A percentile compares a stretch with the other conserved stretches of the same genome.
Conservation (phyloP, 1,140 invertebrate genomes). For the Drosophila lacertosa region DNA sequence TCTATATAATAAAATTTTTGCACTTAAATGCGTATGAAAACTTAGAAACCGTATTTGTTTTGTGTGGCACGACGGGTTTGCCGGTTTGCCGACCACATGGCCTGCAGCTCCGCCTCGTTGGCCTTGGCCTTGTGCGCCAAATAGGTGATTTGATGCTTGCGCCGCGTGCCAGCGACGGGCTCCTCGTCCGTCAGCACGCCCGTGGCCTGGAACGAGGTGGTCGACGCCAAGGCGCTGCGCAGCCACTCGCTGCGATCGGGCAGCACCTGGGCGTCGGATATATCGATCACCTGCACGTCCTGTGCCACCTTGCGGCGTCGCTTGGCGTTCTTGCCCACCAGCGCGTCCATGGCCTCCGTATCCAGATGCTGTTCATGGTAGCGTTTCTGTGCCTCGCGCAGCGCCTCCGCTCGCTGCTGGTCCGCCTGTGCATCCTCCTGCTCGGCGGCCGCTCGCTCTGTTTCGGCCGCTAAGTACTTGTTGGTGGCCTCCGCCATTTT, state of each 20-base stretch:
- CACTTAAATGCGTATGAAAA: slow-evolving; percentile 11
- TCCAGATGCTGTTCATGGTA: slow-evolving; percentile 63
- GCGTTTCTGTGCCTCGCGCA: slow-evolving; percentile 53
- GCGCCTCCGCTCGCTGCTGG: slow-evolving; percentile 38
- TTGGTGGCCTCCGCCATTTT: slow-evolving; percentile 64
- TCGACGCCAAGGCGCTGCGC: slow-evolving; percentile 92
- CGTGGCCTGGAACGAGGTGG: slow-evolving; percentile 85
- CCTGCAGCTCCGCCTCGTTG: slow-evolving; percentile 96
- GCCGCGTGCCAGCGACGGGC: slow-evolving; percentile 88
- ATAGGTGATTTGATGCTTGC: slow-evolving; percentile 98
- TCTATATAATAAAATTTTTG: slow-evolving; percentile 18
- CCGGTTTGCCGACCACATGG: slow-evolving; percentile 95
- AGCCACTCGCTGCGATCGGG: slow-evolving; percentile 92
- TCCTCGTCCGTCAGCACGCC: slow-evolving; percentile 84
- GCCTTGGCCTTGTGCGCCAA: slow-evolving; percentile 97
- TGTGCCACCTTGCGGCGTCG: slow-evolving; percentile 84
- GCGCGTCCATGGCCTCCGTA: slow-evolving; percentile 69
- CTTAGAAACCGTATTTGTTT: slow-evolving; percentile 94
- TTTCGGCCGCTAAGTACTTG: slow-evolving; percentile 50
- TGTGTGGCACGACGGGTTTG: slow-evolving; percentile 93
- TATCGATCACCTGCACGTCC: slow-evolving; percentile 90
- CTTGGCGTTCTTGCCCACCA: slow-evolving; percentile 76
- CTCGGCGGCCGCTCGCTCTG: slow-evolving; percentile 28
- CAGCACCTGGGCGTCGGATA: slow-evolving; percentile 92
- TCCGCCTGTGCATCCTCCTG: slow-evolving; percentile 31